phyloP scores from a whole-genome alignment of 2,113 vertebrate species.

The Tauraco erythrolophus region DNA sequence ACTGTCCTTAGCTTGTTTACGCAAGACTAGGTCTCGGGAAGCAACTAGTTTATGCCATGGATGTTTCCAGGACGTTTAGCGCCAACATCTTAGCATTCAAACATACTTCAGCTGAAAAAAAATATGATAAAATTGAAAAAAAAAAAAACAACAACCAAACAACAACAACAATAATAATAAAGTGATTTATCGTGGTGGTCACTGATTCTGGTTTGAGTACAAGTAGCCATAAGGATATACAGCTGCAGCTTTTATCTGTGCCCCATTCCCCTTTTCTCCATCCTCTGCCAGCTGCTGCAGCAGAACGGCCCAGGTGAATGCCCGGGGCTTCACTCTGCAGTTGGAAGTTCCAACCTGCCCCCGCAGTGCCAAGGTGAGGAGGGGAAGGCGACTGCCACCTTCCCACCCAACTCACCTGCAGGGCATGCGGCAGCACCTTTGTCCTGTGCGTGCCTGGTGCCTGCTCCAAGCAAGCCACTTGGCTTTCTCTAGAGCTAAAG shows the following conservation, averaged over 20 bases:
- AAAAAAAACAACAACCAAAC: neutral
- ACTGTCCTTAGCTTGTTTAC: neutral
- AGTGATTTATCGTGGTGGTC: neutral
- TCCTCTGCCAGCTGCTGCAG: neutral
- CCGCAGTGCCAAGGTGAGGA: neutral
- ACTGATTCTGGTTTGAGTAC: neutral
- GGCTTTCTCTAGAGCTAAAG: neutral
- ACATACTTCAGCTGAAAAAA: neutral
- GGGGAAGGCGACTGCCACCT: neutral
- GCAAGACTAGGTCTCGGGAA: neutral
- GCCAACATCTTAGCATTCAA: neutral
- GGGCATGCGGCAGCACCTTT: neutral
- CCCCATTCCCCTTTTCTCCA: neutral
- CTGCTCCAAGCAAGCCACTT: neutral
- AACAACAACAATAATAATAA: neutral
- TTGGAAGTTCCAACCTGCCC: neutral
- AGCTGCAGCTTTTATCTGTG: neutral
- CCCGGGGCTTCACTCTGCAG: fast-evolving
- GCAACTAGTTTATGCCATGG: neutral
- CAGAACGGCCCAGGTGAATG: fast-evolving
- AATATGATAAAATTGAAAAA: no score
- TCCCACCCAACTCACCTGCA: fast-evolving
- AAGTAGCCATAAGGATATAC: neutral
- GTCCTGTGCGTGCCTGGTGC: fast-evolving
- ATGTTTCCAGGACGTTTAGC: neutral